Evolutionary conservation across 2,888 invertebrate genomes (phyloP), one percentile per base, ranked within the genome.

Genomic region (Stenodema calcarata): DNA sequence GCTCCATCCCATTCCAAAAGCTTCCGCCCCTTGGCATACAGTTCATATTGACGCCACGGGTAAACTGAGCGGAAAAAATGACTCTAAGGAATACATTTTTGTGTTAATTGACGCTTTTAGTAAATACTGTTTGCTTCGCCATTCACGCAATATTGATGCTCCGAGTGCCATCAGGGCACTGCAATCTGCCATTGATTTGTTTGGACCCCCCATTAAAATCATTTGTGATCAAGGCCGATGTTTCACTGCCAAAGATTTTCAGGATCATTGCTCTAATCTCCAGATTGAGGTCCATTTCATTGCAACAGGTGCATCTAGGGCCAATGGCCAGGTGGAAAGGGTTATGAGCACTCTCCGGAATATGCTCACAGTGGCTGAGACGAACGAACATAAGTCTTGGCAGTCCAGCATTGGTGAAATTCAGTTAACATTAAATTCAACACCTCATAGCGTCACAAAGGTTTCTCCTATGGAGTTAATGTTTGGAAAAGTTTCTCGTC

Each of bases 11-110:
- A n/a, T n/a, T n/a, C n/a, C n/a, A n/a, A n/a, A n/a, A n/a, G 90
- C 82, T 86, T 90, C 42, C n/a, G 27, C 12, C 7, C 79, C 79
- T 27, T 79, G 79, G 79, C 79, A 79, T 23, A 79, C 79, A 11
- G 18, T 79, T n/a, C 79, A 79, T 44, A 3, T 79, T 11, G 79
- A 79, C 47, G 28, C 47, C 16, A 44, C 79, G 4, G 79, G 79
- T 16, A 79, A 79, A 79, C 18, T 79, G 14, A 79, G 79, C 44
- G 79, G 79, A 23, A 79, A 79, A 79, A 79, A 35, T 11, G 75
- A 75, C n/a, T 12, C 30, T n/a, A 28, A 35, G 18, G 75, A 75
- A 28, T 75, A 75, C 35, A 12, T 75, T 27, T 75, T 75, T 35
- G 75, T 75, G 11, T 30, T 75, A 11, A 75, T 75, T 14, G 75